phyloP scores from a whole-genome alignment of 2,797 vertebrate species.

The Girardinus metallicus region DNA sequence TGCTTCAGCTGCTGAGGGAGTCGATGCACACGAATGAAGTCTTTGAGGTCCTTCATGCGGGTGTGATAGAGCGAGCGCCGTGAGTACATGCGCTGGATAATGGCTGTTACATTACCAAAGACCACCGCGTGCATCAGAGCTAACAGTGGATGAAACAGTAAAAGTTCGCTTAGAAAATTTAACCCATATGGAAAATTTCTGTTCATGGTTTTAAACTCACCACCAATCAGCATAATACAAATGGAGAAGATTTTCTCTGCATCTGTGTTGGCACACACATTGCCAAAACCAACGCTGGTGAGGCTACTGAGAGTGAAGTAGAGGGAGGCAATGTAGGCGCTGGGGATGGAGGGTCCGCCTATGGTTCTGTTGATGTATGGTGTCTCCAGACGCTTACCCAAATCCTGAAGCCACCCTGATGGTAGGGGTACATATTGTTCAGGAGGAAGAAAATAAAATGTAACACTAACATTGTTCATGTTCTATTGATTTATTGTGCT shows the following conservation, averaged over 20 bases:
- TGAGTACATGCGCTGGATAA: slow-evolving; percentile 98
- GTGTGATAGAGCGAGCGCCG: slow-evolving; percentile 95
- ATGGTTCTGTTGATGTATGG: slow-evolving; percentile 89
- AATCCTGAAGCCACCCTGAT: slow-evolving; percentile 93
- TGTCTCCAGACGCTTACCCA: slow-evolving; percentile 92
- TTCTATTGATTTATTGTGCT: not conserved
- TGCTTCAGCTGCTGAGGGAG: slow-evolving; percentile 94
- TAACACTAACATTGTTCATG: not conserved
- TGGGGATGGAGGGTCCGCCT: slow-evolving; percentile 91
- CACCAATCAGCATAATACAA: slow-evolving; percentile 96
- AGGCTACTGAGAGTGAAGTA: slow-evolving; percentile 98
- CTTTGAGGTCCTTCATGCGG: slow-evolving; percentile 95
- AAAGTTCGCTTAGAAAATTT: not conserved
- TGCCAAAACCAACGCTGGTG: slow-evolving; percentile 93
- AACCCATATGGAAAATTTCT: not conserved
- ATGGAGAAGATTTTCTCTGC: slow-evolving; percentile 97
- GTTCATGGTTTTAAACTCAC: slow-evolving; percentile 68
- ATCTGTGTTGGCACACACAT: slow-evolving; percentile 94
- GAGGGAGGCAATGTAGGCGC: slow-evolving; percentile 93
- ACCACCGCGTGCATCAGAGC: slow-evolving; percentile 97
- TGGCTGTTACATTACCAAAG: slow-evolving; percentile 96
- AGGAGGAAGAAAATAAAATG: not conserved
- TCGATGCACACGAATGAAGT: slow-evolving; percentile 93
- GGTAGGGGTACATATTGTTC: slow-evolving; percentile 8
- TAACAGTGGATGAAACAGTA: slow-evolving; percentile 53